Conservation (phyloP, 2,888 invertebrate genomes). For the Anarsia innoxiella region DNA sequence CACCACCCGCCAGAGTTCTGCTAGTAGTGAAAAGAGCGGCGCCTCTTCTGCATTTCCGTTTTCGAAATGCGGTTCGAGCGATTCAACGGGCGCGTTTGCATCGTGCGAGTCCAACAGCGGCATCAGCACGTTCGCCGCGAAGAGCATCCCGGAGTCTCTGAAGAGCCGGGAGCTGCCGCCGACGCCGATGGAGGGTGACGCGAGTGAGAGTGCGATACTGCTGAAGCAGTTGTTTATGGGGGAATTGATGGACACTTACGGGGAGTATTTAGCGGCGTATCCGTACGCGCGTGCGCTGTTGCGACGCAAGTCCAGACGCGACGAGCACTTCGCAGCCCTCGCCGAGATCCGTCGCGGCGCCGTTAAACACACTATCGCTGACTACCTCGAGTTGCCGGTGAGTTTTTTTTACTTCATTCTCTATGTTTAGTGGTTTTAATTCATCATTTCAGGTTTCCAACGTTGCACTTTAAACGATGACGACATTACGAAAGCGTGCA, state of each 20-base stretch:
- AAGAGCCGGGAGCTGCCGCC: slow-evolving; percentile 58
- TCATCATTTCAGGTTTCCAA: background rate
- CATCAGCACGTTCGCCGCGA: slow-evolving; percentile 54
- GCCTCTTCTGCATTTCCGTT: slow-evolving; percentile 67
- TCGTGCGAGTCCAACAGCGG: slow-evolving; percentile 68
- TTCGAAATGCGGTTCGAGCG: slow-evolving; percentile 69
- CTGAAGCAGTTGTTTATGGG: slow-evolving; percentile 77
- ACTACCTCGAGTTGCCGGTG: slow-evolving; percentile 81
- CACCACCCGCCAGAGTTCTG: slow-evolving; percentile 61
- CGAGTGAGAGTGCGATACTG: slow-evolving; percentile 61
- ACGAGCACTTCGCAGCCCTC: slow-evolving; percentile 80
- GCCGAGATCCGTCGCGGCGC: slow-evolving; percentile 79
- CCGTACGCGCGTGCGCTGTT: slow-evolving; percentile 76
- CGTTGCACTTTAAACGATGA: slow-evolving; percentile 5
- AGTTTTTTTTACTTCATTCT: slow-evolving; percentile 49
- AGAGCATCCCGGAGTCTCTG: slow-evolving; percentile 50
- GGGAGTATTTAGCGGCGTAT: slow-evolving; percentile 78
- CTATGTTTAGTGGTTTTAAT: background rate
- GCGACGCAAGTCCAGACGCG: slow-evolving; percentile 76
- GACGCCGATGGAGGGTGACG: slow-evolving; percentile 43
- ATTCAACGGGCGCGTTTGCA: slow-evolving; percentile 60
- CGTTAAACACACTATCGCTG: slow-evolving; percentile 77
- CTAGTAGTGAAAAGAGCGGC: slow-evolving; percentile 65
- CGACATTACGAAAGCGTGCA: slow-evolving; percentile 32
- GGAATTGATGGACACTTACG: slow-evolving; percentile 79